Evolutionary conservation across 1,140 invertebrate species (phyloP).

Genomic region (Tetragonula clypearis): DNA sequence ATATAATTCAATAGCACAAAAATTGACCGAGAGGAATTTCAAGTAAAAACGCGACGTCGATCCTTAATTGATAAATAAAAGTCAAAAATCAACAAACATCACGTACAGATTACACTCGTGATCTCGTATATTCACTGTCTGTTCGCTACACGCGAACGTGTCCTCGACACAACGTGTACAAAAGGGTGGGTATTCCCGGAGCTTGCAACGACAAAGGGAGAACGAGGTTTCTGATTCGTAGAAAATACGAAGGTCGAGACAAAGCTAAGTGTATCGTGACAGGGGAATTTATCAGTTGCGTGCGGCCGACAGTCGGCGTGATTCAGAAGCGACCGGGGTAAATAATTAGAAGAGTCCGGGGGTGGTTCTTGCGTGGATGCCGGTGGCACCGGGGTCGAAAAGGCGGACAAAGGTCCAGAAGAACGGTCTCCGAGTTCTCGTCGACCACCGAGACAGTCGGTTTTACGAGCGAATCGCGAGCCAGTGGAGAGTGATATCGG

Average conservation of each 20-base stretch:
- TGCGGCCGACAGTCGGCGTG: slow-evolving; percentile 63
- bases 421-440: slow-evolving; percentile 35
- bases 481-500: slow-evolving; percentile 10
- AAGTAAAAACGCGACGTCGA: too few relatives aligned
- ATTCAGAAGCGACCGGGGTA: slow-evolving; percentile 57
- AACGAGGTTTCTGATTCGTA: background rate
- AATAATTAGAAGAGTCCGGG: slow-evolving; percentile 65
- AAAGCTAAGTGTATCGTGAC: slow-evolving; percentile 45
- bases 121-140: too few relatives aligned
- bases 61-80: too few relatives aligned
- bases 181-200: background rate
- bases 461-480: slow-evolving; percentile 48
- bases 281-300: slow-evolving; percentile 67
- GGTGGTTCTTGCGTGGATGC: slow-evolving; percentile 53
- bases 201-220: background rate
- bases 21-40: too few relatives aligned
- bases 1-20: too few relatives aligned
- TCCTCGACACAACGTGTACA: background rate
- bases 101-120: too few relatives aligned
- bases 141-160: background rate
- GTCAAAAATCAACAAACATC: too few relatives aligned
- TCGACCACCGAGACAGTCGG: slow-evolving; percentile 16
- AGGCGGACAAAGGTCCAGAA: slow-evolving; percentile 58
- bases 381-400: slow-evolving; percentile 56
- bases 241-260: background rate